phyloP scores from a whole-genome alignment of 92 coral and sea anemone genomes.

The Heliopora coerulea region DNA sequence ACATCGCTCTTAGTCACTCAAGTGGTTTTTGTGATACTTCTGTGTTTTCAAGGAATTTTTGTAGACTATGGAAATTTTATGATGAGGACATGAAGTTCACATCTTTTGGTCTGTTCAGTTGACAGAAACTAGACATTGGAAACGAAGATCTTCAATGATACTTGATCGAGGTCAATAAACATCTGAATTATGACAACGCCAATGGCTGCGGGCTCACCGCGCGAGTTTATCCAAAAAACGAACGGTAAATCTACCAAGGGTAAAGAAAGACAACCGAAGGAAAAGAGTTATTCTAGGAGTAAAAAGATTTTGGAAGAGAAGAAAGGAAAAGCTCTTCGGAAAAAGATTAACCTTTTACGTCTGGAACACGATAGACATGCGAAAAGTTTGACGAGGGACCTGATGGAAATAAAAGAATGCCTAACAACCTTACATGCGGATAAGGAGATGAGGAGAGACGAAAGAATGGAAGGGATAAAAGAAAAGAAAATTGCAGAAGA shows the following conservation, averaged over 20 bases:
- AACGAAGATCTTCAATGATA: too few relatives aligned
- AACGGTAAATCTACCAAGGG: neutral
- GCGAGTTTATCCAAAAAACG: neutral
- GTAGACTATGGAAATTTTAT: too few relatives aligned
- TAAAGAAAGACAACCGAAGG: neutral
- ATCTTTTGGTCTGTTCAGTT: too few relatives aligned
- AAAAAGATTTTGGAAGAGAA: neutral
- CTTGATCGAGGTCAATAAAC: too few relatives aligned
- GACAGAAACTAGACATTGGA: too few relatives aligned
- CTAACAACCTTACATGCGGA: neutral
- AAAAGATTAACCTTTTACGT: slow-evolving; percentile 4
- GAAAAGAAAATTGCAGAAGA: neutral
- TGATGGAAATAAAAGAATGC: slow-evolving; percentile 8
- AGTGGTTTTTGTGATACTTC: too few relatives aligned
- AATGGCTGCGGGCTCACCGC: neutral
- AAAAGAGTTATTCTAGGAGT: neutral
- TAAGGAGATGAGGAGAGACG: neutral
- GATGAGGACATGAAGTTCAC: too few relatives aligned
- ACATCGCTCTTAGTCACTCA: too few relatives aligned
- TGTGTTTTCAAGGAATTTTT: too few relatives aligned
- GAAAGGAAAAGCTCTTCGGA: slow-evolving; percentile 10
- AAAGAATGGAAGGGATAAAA: neutral
- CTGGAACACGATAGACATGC: slow-evolving; percentile 22
- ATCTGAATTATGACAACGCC: too few relatives aligned
- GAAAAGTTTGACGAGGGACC: slow-evolving; percentile 23